Evolutionary conservation across 2,888 invertebrate species (phyloP).

Genomic region (Drosophila prolongata): DNA sequence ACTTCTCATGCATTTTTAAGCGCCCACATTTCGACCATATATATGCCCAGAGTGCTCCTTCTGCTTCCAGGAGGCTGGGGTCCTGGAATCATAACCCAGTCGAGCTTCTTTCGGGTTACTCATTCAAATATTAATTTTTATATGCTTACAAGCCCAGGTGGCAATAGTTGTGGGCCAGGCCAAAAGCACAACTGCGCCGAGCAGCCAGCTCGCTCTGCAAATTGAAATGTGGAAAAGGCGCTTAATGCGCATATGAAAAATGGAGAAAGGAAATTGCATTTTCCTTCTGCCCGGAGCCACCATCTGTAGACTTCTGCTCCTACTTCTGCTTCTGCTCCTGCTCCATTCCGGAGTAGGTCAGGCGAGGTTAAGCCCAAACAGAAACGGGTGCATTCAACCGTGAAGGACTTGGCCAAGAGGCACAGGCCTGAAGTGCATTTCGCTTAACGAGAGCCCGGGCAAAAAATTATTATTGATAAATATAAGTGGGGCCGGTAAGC

Average conservation of each 20-base stretch:
- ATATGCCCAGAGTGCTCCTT: constrained; percentile 50
- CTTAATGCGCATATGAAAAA: constrained; percentile 78
- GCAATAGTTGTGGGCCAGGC: constrained; percentile 40
- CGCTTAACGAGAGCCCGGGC: constrained; percentile 22
- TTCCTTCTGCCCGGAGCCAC: constrained; percentile 44
- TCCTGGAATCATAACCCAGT: constrained; percentile 38
- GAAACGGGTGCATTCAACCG: constrained; percentile 72
- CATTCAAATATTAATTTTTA: constrained; percentile 77
- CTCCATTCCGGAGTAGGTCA: constrained; percentile 61
- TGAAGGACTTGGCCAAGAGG: constrained; percentile 39
- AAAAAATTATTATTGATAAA: constrained; percentile 31
- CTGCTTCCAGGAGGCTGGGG: constrained; percentile 4
- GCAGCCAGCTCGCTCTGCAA: constrained; percentile 41
- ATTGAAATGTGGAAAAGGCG: constrained; percentile 76
- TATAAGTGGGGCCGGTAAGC: constrained; percentile 12
- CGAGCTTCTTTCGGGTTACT: constrained; percentile 52
- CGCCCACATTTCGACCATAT: constrained; percentile 49
- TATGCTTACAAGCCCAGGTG: constrained; percentile 61
- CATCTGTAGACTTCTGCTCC: constrained; percentile 29
- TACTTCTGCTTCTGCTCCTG: constrained; percentile 2
- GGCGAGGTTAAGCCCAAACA: constrained; percentile 58
- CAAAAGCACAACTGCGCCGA: constrained; percentile 21
- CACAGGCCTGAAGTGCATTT: constrained; percentile 28
- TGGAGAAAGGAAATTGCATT: constrained; percentile 74
- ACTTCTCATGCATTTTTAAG: constrained; percentile 71